Base-by-base conservation (phyloP, 1,140 invertebrate genomes). In the Ctenoplectra terminalis region DNA sequence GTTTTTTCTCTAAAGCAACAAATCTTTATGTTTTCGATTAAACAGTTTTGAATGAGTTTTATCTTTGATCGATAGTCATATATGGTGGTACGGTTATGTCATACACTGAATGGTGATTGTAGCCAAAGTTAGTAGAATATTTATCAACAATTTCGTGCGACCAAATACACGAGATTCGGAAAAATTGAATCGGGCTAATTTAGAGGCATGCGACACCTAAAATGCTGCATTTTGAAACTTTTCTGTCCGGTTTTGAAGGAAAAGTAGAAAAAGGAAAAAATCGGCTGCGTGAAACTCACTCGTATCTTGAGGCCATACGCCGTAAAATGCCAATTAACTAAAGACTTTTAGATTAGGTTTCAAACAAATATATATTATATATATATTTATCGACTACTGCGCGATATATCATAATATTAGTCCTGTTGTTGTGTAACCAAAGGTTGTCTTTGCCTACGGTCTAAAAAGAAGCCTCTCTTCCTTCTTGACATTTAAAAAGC, bases 311-410 rank as follows among this genome's bases (percentile, higher is more conserved):
- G 88, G 90, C 90, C 88, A 91, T 91, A 89, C 74, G 90, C 89
- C 89, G 82, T 83, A 56, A 90, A 92, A 93, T 92, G 92, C 92
- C 92, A 93, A 93, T 93, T 92, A 92, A 88, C 81, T 91, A 87
- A 91, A 92, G 90, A 93, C 91, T 92, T 88, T 82, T 92, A 91
- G 86, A 83, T 56, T 92, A 91, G 83, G 84, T 87, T 83, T 54
- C 61, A 74, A 79, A 72, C 50, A 74, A 63, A 70, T 69, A 75
- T 63, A 76, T 58, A 61, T 64, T 52, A 84, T 77, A 86, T 81
- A 63, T 66, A 84, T 84, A 82, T 82, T 70, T 85, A 78, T 85
- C 60, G 63, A 86, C 66, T 71, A 84, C 54, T 81, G 58, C 82
- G 77, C 83, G 80, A 85, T 87, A 91, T 74, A 85, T 81, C 46